A percentile compares a stretch with the other conserved stretches of the same genome.
These are phyloP conservation scores for Heterohyrax brucei DNA, from an alignment of 2,797 vertebrate genomes.

Conservation along the genomic window DNA sequence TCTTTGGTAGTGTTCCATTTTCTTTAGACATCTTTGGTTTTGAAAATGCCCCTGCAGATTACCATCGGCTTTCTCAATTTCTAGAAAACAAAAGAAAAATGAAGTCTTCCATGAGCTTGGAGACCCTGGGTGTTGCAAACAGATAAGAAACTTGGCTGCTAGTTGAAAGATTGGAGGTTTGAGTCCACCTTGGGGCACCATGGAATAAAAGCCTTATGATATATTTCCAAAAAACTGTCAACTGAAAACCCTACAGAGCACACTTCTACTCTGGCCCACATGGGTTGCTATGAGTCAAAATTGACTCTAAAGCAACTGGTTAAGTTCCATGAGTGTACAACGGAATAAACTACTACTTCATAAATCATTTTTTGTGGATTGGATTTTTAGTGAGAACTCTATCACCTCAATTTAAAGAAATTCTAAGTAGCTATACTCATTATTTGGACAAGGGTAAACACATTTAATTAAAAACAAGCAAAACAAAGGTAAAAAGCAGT, in stretches of 20 bases:
- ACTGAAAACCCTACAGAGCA: no score
- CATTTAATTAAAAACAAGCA: background rate
- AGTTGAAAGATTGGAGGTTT: no score
- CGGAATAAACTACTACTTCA: constrained; percentile 38
- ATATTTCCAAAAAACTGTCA: no score
- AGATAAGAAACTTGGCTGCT: no score
- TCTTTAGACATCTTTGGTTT: constrained; percentile 62
- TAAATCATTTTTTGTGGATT: background rate
- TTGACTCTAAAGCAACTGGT: no score
- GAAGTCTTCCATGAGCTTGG: background rate
- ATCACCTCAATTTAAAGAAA: constrained; percentile 13
- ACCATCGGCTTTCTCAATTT: constrained; percentile 49
- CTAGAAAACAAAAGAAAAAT: constrained; percentile 70
- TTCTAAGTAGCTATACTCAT: background rate
- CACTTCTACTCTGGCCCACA: no score
- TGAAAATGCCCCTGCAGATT: background rate
- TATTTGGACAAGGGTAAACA: background rate
- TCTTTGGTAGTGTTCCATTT: background rate
- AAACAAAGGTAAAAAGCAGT: constrained; percentile 29
- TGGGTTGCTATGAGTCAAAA: no score
- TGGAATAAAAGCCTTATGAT: no score
- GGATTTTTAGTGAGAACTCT: background rate
- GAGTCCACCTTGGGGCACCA: no score
- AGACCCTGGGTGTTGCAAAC: no score
- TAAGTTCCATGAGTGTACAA: background rate